These are phyloP conservation scores for Amphipyra tragopoginis DNA, from an alignment of 2,888 invertebrate genomes.

Conservation along the genomic window DNA sequence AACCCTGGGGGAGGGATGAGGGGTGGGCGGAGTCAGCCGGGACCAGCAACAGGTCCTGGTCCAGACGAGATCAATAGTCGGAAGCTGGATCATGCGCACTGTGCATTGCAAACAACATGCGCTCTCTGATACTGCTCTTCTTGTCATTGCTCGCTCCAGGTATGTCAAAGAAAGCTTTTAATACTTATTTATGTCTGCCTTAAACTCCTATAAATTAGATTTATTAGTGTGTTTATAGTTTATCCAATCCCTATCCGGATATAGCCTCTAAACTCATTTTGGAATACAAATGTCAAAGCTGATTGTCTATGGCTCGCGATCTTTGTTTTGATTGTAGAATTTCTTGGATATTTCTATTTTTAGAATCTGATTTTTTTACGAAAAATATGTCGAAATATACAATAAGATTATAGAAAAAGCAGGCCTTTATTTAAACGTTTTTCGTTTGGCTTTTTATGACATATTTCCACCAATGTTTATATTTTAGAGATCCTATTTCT, in stretches of 20 bases:
- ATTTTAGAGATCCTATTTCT: not conserved
- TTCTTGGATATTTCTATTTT: not conserved
- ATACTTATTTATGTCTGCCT: constrained; percentile 18
- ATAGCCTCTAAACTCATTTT: constrained; percentile 21
- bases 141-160: constrained; percentile 80
- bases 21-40: constrained; percentile 69
- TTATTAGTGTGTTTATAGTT: constrained; percentile 37
- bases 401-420: not conserved
- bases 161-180: constrained; percentile 73
- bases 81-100: constrained; percentile 85
- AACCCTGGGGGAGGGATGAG: constrained; percentile 61
- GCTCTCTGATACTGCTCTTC: constrained; percentile 80
- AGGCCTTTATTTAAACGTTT: not conserved
- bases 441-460: constrained; percentile 12
- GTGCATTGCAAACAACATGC: constrained; percentile 79
- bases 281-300: constrained; percentile 61
- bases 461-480: constrained; percentile 42
- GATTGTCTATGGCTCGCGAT: constrained; percentile 62
- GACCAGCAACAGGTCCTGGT: constrained; percentile 85
- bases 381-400: too few species aligned
- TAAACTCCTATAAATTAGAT: constrained; percentile 25
- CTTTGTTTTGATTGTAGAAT: constrained; percentile 53
- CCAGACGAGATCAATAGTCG: constrained; percentile 80
- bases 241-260: constrained; percentile 32
- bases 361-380: not conserved